Evolutionary conservation across 2,113 vertebrate species (phyloP), one percentile per base, ranked within the genome.

Genomic region (Anarhynchus alexandrinus): DNA sequence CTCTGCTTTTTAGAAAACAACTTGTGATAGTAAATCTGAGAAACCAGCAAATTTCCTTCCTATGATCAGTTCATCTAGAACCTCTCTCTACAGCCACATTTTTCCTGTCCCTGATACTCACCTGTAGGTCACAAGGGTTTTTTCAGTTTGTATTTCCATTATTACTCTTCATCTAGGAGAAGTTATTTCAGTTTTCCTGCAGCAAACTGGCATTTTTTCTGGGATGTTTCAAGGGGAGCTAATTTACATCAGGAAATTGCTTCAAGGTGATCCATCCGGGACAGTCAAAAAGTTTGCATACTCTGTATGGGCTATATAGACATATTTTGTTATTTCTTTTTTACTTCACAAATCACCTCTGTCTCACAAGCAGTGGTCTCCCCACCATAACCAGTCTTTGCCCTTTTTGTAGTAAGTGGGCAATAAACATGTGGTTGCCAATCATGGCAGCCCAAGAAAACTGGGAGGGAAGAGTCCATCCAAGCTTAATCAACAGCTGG

Each of bases 201-300:
- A 91, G 84, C 36, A 95, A 30, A 69, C 30, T 61, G 54, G 54
- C n/a, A 54, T 93, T 94, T 91, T 83, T 93, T 87, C 86, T 89
- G 52, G 49, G 66, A 79, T 94, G 20, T 89, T 93, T 91, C 72
- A 96, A 95, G 65, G 52, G 52, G 43, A 94, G n/a, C 20, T 80
- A 72, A 94, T 96, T 93, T 94, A 72, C 57, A 70, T 95, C 43
- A 94, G 86, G 84, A 89, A 95, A 95, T 82, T 95, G 57, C 78
- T 93, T 93, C 58, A 91, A 91, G 54, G 83, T 87, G 73, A 94
- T 87, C 78, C 42, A 38, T 87, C 83, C 58, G 45, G 49, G 49
- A 51, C 73, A 94, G n/a, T 79, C 49, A 82, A 65, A 87, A 96
- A 69, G n/a, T 54, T 65, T 57, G 49, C 51, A 51, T 43, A 38